These are phyloP conservation scores for Pedetes capensis DNA, from an alignment of 2,113 vertebrate genomes.

Conservation along the genomic window DNA sequence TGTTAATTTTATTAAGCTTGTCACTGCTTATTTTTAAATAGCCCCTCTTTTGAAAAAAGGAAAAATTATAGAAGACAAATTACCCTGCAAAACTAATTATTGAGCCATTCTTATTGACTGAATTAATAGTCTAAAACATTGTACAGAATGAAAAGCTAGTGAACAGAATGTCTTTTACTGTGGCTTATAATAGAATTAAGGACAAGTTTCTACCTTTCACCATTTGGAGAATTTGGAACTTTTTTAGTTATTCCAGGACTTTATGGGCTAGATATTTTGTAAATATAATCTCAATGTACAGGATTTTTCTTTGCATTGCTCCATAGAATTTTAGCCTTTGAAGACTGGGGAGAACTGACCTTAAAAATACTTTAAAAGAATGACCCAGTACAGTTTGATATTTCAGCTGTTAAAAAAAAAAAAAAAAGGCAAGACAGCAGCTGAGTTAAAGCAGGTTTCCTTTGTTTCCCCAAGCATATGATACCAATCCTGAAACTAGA, in stretches of 20 bases:
- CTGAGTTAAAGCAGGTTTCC: not conserved
- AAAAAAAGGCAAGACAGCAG: not conserved
- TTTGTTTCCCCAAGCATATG: not conserved
- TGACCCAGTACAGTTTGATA: constrained; percentile 13
- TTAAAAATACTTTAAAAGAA: constrained; percentile 12
- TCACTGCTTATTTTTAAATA: constrained; percentile 48
- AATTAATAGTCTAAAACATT: constrained; percentile 58
- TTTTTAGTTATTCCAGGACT: not conserved
- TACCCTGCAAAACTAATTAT: constrained; percentile 69
- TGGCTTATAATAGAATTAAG: constrained; percentile 54
- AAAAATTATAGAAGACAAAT: constrained; percentile 58
- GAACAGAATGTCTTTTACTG: constrained; percentile 44
- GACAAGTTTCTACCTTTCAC: constrained; percentile 39
- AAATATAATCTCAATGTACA: not conserved
- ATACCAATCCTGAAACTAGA: not conserved
- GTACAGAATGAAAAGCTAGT: constrained; percentile 55
- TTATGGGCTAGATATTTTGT: not conserved
- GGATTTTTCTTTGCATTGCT: not conserved
- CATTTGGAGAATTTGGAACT: not conserved
- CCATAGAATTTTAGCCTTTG: not conserved
- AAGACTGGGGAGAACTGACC: not conserved
- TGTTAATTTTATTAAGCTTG: constrained; percentile 57
- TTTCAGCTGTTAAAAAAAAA: constrained; percentile 28
- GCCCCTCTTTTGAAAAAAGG: constrained; percentile 10
- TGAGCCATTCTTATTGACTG: constrained; percentile 45